Conservation (phyloP, 2,888 invertebrate species). For the Pogonocherus hispidulus region DNA sequence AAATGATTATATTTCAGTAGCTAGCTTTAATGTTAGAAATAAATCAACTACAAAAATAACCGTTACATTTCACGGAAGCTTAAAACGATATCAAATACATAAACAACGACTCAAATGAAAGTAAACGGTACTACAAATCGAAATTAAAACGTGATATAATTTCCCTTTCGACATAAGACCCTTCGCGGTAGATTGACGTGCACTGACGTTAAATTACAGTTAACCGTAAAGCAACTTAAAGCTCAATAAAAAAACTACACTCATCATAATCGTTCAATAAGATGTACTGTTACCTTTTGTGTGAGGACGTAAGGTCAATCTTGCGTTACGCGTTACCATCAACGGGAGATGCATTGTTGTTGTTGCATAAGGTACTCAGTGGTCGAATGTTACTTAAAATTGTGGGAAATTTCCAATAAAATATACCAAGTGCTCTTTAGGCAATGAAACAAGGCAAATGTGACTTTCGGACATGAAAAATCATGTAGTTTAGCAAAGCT, state of each 20-base stretch:
- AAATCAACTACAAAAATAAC: too few species aligned
- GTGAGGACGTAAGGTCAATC: not conserved
- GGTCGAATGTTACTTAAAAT: too few species aligned
- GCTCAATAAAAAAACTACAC: not conserved
- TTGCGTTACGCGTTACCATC: not conserved
- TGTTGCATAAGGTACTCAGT: not conserved
- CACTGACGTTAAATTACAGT: not conserved
- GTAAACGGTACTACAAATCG: conserved; percentile 1
- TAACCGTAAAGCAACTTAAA: not conserved
- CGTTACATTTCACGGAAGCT: not conserved
- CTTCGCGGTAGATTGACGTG: not conserved
- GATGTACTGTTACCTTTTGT: not conserved
- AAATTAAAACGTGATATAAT: conserved; percentile 2
- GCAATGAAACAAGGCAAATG: too few species aligned
- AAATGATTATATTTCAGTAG: too few species aligned
- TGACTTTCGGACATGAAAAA: too few species aligned
- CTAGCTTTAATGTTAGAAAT: too few species aligned
- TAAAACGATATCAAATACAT: not conserved
- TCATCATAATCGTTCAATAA: not conserved
- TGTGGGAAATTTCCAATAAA: too few species aligned
- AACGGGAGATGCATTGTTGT: not conserved
- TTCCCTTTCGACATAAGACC: not conserved
- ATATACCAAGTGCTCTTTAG: too few species aligned
- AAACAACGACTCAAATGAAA: not conserved
- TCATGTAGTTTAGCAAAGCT: too few species aligned